These are phyloP conservation scores for Ceryle rudis DNA, from an alignment of 2,797 vertebrate species.

Conservation along the genomic window DNA sequence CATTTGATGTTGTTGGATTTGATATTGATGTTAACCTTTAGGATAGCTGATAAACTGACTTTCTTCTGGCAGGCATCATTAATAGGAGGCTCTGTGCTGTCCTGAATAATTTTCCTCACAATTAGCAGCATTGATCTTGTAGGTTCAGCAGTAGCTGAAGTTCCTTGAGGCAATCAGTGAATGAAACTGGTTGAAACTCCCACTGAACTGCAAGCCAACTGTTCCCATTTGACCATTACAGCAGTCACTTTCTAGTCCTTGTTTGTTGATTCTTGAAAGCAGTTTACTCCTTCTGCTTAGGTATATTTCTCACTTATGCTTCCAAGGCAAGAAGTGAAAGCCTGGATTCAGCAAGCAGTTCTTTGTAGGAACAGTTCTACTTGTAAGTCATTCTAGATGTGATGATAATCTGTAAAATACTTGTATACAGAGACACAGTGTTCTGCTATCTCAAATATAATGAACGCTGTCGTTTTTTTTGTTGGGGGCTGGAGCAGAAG, in stretches of 20 bases:
- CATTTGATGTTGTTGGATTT: background rate
- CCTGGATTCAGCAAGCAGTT: background rate
- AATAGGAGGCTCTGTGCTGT: constrained; percentile 29
- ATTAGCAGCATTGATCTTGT: constrained; percentile 60
- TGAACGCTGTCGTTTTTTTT: background rate
- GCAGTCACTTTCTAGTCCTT: background rate
- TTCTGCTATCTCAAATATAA: background rate
- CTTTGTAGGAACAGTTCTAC: background rate
- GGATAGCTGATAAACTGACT: constrained; percentile 21
- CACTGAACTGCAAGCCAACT: background rate
- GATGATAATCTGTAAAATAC: background rate
- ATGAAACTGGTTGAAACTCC: background rate
- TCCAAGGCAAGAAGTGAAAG: background rate
- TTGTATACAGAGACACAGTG: background rate
- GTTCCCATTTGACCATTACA: background rate
- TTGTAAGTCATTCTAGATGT: background rate
- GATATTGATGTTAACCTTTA: constrained; percentile 55
- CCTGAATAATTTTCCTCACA: constrained; percentile 57
- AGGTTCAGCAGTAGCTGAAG: constrained; percentile 37
- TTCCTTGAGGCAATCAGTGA: constrained; percentile 15
- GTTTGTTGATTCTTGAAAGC: background rate
- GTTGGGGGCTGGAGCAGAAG: accelerated
- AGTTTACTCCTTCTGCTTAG: background rate
- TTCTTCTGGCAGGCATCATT: constrained; percentile 33
- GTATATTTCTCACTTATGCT: background rate